phyloP scores from a whole-genome alignment of 2,888 invertebrate genomes.

The Troides aeacus region DNA sequence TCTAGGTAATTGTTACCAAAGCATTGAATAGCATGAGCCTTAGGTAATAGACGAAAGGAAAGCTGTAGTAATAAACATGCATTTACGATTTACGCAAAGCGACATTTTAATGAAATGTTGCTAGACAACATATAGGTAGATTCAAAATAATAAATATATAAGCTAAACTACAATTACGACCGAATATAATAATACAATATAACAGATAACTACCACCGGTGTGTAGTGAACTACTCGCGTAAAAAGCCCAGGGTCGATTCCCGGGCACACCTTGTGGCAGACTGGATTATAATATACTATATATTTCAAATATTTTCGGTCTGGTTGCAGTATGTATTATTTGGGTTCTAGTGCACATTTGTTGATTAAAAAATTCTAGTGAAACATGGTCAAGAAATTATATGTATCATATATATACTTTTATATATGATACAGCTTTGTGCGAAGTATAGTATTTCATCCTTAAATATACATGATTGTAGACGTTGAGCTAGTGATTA shows the following conservation, averaged over 20 bases:
- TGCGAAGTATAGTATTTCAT: neutral
- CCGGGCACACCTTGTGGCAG: too few species aligned
- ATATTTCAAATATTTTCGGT: too few species aligned
- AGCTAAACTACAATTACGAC: too few species aligned
- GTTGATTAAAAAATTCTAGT: too few species aligned
- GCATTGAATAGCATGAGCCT: neutral
- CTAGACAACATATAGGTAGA: neutral
- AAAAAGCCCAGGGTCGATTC: too few species aligned
- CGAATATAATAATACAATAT: too few species aligned
- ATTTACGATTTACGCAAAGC: conserved; percentile 1
- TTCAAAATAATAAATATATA: too few species aligned
- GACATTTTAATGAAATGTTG: neutral
- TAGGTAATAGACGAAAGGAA: neutral
- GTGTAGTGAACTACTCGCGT: too few species aligned
- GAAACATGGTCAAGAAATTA: neutral
- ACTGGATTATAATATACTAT: too few species aligned
- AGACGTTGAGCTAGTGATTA: conserved; percentile 18
- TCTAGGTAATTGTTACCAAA: neutral
- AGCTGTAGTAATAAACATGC: neutral
- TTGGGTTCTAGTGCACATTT: too few species aligned
- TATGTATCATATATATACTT: neutral
- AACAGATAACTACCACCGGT: too few species aligned
- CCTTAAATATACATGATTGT: conserved; percentile 1
- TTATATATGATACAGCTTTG: neutral
- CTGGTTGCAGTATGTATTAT: too few species aligned